phyloP scores from a whole-genome alignment of 2,888 invertebrate species.

The Cheiracanthium punctorium region DNA sequence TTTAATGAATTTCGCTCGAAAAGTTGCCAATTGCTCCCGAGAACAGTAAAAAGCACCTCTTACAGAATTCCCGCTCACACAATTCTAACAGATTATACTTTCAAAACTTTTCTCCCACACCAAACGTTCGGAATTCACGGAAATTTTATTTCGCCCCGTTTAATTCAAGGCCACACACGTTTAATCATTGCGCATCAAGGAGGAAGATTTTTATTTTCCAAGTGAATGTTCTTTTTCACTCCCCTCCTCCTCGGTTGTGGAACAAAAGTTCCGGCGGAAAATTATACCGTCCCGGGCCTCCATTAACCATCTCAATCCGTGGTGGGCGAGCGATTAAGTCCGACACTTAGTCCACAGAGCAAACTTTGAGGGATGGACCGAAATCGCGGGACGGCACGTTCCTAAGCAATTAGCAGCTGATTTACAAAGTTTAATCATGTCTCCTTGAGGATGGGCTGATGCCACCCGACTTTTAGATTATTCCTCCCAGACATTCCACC shows the following conservation, averaged over 20 bases:
- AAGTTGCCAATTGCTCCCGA: constrained; percentile 1
- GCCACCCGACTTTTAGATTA: constrained; percentile 30
- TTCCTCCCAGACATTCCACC: constrained; percentile 48
- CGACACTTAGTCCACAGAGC: constrained; percentile 65
- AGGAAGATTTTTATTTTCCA: constrained; percentile 38
- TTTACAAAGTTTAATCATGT: constrained; percentile 71
- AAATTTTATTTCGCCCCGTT: constrained; percentile 4
- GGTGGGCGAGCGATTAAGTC: constrained; percentile 33
- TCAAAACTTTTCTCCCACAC: neutral
- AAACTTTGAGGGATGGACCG: constrained; percentile 68
- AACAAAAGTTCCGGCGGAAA: constrained; percentile 33
- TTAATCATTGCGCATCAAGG: constrained; percentile 59
- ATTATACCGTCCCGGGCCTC: constrained; percentile 42
- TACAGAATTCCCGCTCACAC: neutral
- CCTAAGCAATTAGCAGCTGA: constrained; percentile 69
- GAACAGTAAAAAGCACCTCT: neutral
- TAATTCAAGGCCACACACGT: constrained; percentile 66
- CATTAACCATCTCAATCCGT: constrained; percentile 19
- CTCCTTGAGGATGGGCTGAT: constrained; percentile 20
- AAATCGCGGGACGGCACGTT: constrained; percentile 62
- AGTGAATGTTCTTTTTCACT: constrained; percentile 22
- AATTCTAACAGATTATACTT: constrained; percentile 15
- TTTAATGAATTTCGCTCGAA: constrained; percentile 52
- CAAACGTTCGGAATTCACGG: neutral
- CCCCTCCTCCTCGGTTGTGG: neutral